These are phyloP conservation scores for Volucella bombylans DNA, from an alignment of 2,888 invertebrate genomes.

Conservation along the genomic window DNA sequence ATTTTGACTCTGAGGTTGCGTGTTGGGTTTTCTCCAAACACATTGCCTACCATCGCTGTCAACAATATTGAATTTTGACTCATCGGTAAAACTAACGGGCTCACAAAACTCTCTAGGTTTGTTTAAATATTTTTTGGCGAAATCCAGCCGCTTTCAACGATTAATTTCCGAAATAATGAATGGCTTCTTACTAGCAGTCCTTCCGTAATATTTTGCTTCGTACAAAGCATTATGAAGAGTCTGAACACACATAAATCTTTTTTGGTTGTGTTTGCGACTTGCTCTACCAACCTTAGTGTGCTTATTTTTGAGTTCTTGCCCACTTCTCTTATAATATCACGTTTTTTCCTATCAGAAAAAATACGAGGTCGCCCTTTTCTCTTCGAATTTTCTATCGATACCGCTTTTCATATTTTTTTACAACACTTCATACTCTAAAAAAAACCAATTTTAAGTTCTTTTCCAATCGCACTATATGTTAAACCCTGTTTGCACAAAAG, in stretches of 20 bases:
- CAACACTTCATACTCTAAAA: conserved; percentile 1
- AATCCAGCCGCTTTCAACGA: neutral
- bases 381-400: neutral
- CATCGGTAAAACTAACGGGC: too few species aligned
- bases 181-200: neutral
- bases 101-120: neutral
- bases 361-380: neutral
- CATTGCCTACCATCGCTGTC: too few species aligned
- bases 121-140: conserved; percentile 1
- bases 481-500: conserved; percentile 13
- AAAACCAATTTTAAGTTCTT: conserved; percentile 3
- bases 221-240: too few species aligned
- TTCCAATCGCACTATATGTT: neutral
- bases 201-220: too few species aligned
- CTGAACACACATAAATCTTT: too few species aligned
- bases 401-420: neutral
- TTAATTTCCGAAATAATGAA: conserved; percentile 4
- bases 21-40: too few species aligned
- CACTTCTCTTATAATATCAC: neutral
- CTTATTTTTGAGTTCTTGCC: too few species aligned
- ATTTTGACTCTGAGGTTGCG: too few species aligned
- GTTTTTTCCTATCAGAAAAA: conserved; percentile 2
- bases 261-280: too few species aligned
- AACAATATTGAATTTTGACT: too few species aligned
- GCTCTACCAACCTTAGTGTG: too few species aligned